Evolutionary conservation across 2,888 invertebrate genomes (phyloP), one percentile per base, ranked within the genome.

Genomic region (Pammene fasciana): DNA sequence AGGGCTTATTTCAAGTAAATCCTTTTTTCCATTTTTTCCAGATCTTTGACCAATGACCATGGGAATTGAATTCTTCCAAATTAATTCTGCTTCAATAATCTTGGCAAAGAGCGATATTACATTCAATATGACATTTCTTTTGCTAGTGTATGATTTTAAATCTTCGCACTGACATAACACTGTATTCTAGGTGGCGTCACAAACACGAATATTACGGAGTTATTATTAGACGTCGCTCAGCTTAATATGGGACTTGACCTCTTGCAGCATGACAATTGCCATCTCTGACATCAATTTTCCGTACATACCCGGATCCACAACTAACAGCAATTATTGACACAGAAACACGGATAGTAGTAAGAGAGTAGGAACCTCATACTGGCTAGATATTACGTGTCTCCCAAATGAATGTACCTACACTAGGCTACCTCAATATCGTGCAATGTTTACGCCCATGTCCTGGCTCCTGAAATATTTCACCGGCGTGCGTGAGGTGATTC

Each of bases 391-490:
- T 61, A 41, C 18, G 16, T 26, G 18, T 59, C 34, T 50, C 45
- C 57, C 38, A 65, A 70, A 60, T 70, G 59, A 65, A 57, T 67
- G 48, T 14, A 0, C 43, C 9, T 59, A 52, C 50, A 50, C 62
- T 60, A 68, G 45, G 59, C 38, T 70, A 72, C 73, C 74, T 77
- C 80, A 80, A 82, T 84, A 82, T 79, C 78, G 73, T 75, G 76
- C 78, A 75, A 80, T 86, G 83, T 86, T 82, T 83, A 83, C 79
- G 78, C 78, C 76, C 76, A 71, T 57, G 67, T 61, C 67, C 67
- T 66, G 62, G 68, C 72, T 72, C 72, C 74, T 83, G 78, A 87
- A 83, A 86, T 85, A 86, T 84, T 80, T 79, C 76, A 72, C 72
- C 74, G 75, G 74, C 70, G 68, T 71, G 75, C 83, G 84, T 82